A percentile compares a stretch with the other conserved stretches of the same genome.
Conservation (phyloP, 2,113 vertebrate species). For the Euleptes europaea region DNA sequence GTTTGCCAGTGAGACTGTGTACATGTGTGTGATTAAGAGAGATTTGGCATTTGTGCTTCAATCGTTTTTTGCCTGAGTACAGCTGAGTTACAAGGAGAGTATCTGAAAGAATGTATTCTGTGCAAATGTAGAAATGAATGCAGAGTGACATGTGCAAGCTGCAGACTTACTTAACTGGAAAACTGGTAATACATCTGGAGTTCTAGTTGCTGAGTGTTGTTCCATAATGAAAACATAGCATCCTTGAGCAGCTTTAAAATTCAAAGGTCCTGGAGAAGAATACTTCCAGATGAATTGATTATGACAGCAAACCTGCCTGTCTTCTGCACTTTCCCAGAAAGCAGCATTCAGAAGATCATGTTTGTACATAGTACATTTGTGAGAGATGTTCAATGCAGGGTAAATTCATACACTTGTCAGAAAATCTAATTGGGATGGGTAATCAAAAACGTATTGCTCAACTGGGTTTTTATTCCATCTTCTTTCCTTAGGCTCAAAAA, state of each 20-base stretch:
- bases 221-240: background rate
- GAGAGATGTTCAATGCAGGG: background rate
- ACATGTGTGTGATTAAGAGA: background rate
- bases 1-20: background rate
- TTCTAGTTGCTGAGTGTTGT: background rate
- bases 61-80: background rate
- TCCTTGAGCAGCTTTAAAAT: background rate
- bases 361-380: background rate
- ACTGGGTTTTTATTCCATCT: no score
- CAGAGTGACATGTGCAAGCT: conserved; percentile 2
- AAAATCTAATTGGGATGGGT: background rate
- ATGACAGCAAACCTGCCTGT: background rate
- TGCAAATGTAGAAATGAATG: conserved; percentile 7
- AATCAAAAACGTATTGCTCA: no score
- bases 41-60: background rate
- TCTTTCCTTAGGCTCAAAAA: no score
- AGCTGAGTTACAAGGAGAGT: background rate
- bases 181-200: background rate
- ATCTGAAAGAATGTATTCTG: background rate
- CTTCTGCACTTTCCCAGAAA: background rate
- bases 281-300: background rate
- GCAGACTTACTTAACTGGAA: conserved; percentile 3
- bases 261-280: background rate
- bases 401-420: background rate
- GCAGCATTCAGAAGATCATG: background rate